phyloP scores from a whole-genome alignment of 2,888 invertebrate genomes.

The Tipula vernalis region DNA sequence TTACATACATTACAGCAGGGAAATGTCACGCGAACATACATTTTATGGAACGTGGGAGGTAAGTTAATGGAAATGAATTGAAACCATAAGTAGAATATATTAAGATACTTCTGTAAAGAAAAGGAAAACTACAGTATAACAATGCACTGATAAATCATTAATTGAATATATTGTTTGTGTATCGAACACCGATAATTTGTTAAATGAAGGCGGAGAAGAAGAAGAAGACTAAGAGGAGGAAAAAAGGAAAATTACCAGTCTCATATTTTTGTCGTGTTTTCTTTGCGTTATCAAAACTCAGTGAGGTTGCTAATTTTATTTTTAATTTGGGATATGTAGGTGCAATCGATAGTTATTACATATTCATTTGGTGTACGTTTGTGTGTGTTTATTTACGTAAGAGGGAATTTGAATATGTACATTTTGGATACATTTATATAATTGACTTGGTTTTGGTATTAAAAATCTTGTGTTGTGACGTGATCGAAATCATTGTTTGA shows the following conservation, averaged over 20 bases:
- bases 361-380: neutral
- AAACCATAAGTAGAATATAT: neutral
- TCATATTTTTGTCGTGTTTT: neutral
- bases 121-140: neutral
- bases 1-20: neutral
- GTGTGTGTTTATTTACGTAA: neutral
- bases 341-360: neutral
- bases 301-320: neutral
- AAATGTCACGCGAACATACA: conserved; percentile 33
- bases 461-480: neutral
- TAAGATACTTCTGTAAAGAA: too few species aligned
- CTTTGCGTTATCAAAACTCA: neutral
- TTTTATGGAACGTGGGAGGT: conserved; percentile 46
- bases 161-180: too few species aligned
- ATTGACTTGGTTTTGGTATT: neutral
- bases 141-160: neutral
- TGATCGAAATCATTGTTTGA: neutral
- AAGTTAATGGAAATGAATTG: conserved; percentile 17
- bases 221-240: neutral
- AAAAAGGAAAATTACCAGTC: neutral
- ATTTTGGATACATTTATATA: neutral
- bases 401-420: neutral
- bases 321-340: neutral
- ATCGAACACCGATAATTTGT: neutral
- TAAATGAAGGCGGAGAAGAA: neutral